Base-by-base conservation (phyloP, 2,797 vertebrate genomes). In the Gallinago stenura region DNA sequence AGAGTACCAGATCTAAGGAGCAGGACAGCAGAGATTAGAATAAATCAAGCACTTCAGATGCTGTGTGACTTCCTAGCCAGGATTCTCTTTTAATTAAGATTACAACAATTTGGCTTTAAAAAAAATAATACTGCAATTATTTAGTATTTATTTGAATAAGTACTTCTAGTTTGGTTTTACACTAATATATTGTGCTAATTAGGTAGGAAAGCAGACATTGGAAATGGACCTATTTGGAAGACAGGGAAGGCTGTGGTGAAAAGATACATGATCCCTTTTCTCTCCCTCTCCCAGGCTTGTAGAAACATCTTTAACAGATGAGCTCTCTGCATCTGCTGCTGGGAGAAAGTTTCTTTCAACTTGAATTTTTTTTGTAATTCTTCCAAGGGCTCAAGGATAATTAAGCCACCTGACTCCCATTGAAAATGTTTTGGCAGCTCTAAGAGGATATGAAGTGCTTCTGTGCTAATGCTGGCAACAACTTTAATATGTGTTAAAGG, bases 381-480 rank as follows among this genome's bases (percentile, higher is more conserved):
- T 90, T 96, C 93, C 88, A 95, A 94, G 62, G 88, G 53, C 93
- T 96, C 75, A 48, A 39, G 88, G 88, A 89, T 94, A 97, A 96
- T 94, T 94, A 89, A 96, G 87, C 84, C 94, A 94, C 96, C 95
- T 97, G 96, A 95, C 92, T 87, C 76, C 93, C 61, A 91, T 46
- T 95, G 93, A 61, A 97, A 70, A 90, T 96, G 54, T 93, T 95
- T 96, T 98, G 97, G 97, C 96, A 97, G 88, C 94, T 97, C 83
- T 92, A 87, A 96, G 91, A 96, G 89, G 95, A 89, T 97, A 83
- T 97, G 84, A 85, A 96, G 77, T 91, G 86, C 95, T 94, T 97
- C 91, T 93, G 80, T 78, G 87, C 92, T 97, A 87, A 84, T 96
- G 69, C 93, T 97, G 95, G 89, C 90, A 97, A 66, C 70, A 90